phyloP scores from a whole-genome alignment of 2,888 invertebrate species.

The Rhimphoctona megacephalus region DNA sequence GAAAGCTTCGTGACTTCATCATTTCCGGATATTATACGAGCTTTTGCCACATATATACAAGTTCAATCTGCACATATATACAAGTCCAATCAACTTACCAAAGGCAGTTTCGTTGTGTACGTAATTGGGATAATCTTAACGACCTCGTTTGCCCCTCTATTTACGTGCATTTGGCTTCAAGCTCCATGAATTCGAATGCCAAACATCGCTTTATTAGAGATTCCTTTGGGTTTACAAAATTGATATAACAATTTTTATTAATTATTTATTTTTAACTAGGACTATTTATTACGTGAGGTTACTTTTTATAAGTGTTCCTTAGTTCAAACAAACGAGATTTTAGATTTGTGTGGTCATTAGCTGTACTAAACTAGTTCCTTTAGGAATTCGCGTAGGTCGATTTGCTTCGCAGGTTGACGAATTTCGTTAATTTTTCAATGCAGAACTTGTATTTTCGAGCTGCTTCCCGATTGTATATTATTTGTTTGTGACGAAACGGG shows the following conservation, averaged over 20 bases:
- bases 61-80: background rate
- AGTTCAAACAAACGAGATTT: background rate
- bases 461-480: background rate
- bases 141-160: slow-evolving; percentile 8
- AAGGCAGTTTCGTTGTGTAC: background rate
- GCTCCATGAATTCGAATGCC: background rate
- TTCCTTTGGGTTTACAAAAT: background rate
- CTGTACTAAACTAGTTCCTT: background rate
- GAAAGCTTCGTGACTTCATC: slow-evolving; percentile 48
- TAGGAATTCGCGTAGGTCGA: slow-evolving; percentile 7
- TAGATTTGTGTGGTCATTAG: background rate
- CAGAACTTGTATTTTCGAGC: background rate
- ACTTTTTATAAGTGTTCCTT: background rate
- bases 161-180: background rate
- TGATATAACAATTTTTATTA: background rate
- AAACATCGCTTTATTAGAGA: background rate
- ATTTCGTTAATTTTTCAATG: background rate
- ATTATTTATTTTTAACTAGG: no score
- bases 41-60: background rate
- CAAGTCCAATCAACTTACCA: slow-evolving; percentile 43
- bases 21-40: background rate
- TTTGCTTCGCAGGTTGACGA: slow-evolving; percentile 27
- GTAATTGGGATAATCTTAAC: slow-evolving; percentile 30
- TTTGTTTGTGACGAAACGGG: background rate
- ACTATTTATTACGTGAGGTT: background rate